Conservation (phyloP, 2,113 vertebrate species). For the Rhynchopsitta pachyrhyncha region DNA sequence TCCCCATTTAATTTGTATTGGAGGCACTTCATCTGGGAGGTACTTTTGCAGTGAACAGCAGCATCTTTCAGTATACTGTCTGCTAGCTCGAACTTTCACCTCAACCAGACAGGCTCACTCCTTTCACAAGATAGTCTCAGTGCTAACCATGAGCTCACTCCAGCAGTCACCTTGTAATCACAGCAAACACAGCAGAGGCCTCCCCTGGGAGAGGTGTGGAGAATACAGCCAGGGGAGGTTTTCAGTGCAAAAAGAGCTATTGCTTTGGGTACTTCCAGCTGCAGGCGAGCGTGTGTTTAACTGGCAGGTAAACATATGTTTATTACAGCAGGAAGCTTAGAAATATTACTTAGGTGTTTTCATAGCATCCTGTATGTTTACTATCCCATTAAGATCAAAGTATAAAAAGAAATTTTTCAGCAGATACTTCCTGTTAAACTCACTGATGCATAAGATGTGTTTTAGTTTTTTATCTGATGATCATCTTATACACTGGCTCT, state of each 20-base stretch:
- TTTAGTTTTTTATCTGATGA: neutral
- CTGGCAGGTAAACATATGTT: neutral
- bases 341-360: neutral
- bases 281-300: neutral
- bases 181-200: neutral
- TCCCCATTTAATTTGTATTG: neutral
- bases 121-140: neutral
- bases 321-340: neutral
- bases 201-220: neutral
- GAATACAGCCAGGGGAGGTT: neutral
- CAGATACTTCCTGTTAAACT: neutral
- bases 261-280: neutral
- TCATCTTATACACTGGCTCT: neutral
- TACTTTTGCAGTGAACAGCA: fast-evolving
- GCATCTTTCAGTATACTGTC: neutral
- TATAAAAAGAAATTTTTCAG: neutral
- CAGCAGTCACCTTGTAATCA: neutral
- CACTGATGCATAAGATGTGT: neutral
- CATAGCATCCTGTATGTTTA: neutral
- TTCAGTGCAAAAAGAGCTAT: neutral
- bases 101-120: neutral
- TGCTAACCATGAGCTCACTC: neutral
- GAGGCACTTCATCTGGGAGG: neutral
- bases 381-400: neutral
- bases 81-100: neutral